Percentiles rank a stretch among this genome's conserved stretches.
Conservation (phyloP, 1,140 invertebrate genomes). For the Psix sp. region DNA sequence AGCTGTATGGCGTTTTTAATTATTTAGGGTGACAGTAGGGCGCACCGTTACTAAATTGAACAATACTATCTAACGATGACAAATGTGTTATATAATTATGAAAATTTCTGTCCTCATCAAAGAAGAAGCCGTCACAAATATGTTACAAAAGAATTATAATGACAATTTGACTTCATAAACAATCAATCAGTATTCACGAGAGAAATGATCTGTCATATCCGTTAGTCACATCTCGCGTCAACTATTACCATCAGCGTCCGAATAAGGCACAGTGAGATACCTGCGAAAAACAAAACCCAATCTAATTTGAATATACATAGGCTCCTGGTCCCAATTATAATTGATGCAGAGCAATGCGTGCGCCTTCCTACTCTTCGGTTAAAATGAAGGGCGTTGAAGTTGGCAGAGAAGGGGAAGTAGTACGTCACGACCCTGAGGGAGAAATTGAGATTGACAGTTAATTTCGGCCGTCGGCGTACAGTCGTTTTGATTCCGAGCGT, state of each 20-base stretch:
- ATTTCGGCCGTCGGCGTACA: conserved; percentile 70
- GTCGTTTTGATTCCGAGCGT: conserved; percentile 61
- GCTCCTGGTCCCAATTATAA: conserved; percentile 52
- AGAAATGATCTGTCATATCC: conserved; percentile 3
- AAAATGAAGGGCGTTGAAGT: background rate
- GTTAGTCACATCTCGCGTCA: conserved; percentile 19
- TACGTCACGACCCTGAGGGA: conserved; percentile 52
- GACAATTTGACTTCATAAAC: too few relatives aligned
- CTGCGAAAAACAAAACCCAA: conserved; percentile 53
- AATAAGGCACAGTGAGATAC: conserved; percentile 27
- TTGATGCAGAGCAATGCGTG: conserved; percentile 29
- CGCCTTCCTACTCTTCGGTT: conserved; percentile 12
- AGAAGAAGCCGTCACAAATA: too few relatives aligned
- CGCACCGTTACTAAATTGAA: too few relatives aligned
- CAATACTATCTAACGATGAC: too few relatives aligned
- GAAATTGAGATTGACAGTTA: conserved; percentile 78
- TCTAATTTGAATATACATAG: conserved; percentile 58
- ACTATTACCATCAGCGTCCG: conserved; percentile 45
- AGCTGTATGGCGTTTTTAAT: conserved; percentile 1
- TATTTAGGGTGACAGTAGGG: background rate
- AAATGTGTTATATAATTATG: too few relatives aligned
- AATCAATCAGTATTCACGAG: conserved; percentile 3
- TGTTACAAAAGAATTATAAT: too few relatives aligned
- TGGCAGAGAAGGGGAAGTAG: conserved; percentile 37
- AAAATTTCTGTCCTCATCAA: too few relatives aligned